Evolutionary conservation across 2,113 vertebrate species (phyloP).

Genomic region (Catharus bicknelli): DNA sequence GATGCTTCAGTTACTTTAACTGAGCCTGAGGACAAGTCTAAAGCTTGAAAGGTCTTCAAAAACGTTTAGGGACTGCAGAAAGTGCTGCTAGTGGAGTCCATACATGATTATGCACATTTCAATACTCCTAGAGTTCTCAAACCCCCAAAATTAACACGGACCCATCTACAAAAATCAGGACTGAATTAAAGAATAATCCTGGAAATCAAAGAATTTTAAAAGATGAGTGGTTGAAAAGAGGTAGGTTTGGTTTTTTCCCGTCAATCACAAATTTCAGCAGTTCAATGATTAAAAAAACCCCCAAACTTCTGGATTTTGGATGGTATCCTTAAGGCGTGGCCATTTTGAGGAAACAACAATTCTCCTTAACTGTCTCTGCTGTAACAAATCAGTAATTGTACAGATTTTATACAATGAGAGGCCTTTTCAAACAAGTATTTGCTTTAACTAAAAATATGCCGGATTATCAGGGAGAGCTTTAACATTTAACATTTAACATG

Average conservation of each 20-base stretch:
- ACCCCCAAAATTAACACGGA: not conserved
- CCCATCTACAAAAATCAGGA: not conserved
- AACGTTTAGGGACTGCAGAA: not conserved
- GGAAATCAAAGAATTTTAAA: not conserved
- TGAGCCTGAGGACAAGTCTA: not conserved
- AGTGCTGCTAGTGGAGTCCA: accelerated
- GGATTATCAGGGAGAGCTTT: not conserved
- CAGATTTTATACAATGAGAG: not conserved
- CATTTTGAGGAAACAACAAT: not conserved
- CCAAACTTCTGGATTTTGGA: not conserved
- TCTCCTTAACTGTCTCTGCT: not conserved
- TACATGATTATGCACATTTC: not conserved
- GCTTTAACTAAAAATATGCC: not conserved
- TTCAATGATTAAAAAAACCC: not conserved
- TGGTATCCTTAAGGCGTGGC: not conserved
- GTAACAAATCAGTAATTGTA: not conserved
- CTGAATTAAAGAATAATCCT: not conserved
- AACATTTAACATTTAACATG: not conserved
- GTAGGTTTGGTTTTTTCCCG: not conserved
- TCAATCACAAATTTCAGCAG: not conserved
- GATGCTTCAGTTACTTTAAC: not conserved
- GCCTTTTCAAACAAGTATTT: not conserved
- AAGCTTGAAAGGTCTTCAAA: not conserved
- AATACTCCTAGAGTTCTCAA: not conserved
- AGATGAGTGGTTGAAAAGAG: not conserved